These are phyloP conservation scores for Apeira syringaria DNA, from an alignment of 2,888 invertebrate genomes.

Conservation along the genomic window DNA sequence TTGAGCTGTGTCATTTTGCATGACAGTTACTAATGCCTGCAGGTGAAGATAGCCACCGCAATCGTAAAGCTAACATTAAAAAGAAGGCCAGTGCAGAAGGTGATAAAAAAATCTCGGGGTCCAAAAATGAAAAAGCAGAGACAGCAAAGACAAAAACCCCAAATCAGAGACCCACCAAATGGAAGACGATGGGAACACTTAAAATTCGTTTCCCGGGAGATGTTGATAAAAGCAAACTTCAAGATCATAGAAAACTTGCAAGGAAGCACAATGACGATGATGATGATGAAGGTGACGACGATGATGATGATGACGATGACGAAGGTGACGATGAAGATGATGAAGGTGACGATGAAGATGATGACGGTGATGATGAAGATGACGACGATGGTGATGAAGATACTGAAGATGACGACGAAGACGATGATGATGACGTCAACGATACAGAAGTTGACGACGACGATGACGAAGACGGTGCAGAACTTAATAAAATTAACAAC, in stretches of 20 bases:
- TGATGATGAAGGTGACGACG: conserved; percentile 56
- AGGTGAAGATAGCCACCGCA: conserved; percentile 83
- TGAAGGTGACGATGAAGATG: conserved; percentile 36
- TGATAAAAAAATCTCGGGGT: conserved; percentile 67
- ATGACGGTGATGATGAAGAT: too few relatives aligned
- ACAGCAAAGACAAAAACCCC: conserved; percentile 37
- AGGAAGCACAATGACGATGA: conserved; percentile 29
- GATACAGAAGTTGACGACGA: conserved; percentile 53
- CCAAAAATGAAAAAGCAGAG: conserved; percentile 43
- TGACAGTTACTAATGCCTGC: conserved; percentile 85
- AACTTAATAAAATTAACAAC: conserved; percentile 1
- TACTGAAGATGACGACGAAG: conserved; percentile 54
- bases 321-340: conserved; percentile 56
- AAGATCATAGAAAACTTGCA: conserved; percentile 23
- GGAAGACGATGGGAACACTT: conserved; percentile 62
- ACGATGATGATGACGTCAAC: conserved; percentile 44
- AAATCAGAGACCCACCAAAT: conserved; percentile 43
- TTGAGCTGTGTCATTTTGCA: conserved; percentile 84
- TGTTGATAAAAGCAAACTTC: conserved; percentile 35
- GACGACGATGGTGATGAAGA: conserved; percentile 75
- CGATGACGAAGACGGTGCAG: conserved; percentile 33
- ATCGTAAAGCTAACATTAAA: conserved; percentile 74
- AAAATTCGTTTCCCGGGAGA: conserved; percentile 54
- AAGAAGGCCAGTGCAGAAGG: conserved; percentile 80
- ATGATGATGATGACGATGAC: conserved; percentile 50